phyloP scores from a whole-genome alignment of 1,140 invertebrate genomes.

The Chrysopa pallens region DNA sequence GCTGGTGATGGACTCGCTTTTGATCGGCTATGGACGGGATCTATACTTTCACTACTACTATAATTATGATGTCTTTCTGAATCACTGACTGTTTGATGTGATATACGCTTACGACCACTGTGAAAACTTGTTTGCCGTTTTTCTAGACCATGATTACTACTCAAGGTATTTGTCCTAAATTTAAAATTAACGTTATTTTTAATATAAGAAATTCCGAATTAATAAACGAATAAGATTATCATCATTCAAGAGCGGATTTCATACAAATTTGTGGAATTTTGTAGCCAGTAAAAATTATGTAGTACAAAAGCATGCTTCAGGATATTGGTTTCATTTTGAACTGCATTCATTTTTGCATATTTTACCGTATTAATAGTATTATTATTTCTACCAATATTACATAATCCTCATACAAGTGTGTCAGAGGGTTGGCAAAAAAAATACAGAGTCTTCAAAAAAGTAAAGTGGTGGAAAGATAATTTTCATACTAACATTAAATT shows the following conservation, averaged over 20 bases:
- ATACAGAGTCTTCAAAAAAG: too few species aligned
- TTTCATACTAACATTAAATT: too few species aligned
- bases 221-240: too few species aligned
- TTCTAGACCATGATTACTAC: conserved; percentile 33
- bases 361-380: too few species aligned
- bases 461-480: too few species aligned
- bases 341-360: not conserved
- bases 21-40: conserved; percentile 12
- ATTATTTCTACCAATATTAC: too few species aligned
- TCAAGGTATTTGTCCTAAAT: conserved; percentile 35
- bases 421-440: too few species aligned
- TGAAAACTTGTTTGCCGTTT: conserved; percentile 31
- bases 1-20: too few species aligned
- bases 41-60: conserved; percentile 56
- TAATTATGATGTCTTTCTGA: conserved; percentile 31
- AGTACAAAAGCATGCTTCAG: conserved; percentile 1
- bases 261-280: too few species aligned
- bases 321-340: conserved; percentile 1
- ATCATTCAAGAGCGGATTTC: too few species aligned
- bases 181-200: conserved; percentile 8
- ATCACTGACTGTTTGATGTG: conserved; percentile 27
- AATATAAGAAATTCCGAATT: not conserved
- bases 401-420: too few species aligned
- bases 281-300: conserved; percentile 3
- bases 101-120: conserved; percentile 28